Base-by-base conservation (phyloP, 2,888 invertebrate genomes). In the Lasioglossum zephyrum region DNA sequence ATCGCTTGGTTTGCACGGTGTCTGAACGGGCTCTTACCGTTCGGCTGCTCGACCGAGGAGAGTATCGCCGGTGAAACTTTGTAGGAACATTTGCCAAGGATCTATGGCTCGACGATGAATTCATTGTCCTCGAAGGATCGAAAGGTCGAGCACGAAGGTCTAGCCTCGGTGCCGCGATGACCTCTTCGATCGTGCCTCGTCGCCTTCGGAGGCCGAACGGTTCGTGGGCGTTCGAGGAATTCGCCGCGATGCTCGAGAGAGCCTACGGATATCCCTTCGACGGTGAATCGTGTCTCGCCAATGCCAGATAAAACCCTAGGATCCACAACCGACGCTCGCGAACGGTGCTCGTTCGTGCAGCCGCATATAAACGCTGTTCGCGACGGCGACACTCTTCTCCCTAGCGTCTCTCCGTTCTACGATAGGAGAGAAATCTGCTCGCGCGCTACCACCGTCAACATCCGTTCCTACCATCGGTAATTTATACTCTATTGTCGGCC, bases 401-500 rank as follows among this genome's bases (percentile, higher is more conserved):
- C 3, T n/a, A n/a, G 57, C 57, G 57, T 57, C n/a, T 57, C n/a
- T 57, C 57, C 1, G 57, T 57, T n/a, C n/a, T 57, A 57, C 57
- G 57, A 11, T n/a, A 57, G 57, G n/a, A 57, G 53, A 22, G 53
- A 84, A 47, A 73, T 88, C 84, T 80, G 82, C 88, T 79, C 85
- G 77, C 49, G 44, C 18, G 78, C 78, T 82, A 63, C 79, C 74
- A 66, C 41, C 76, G 39, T 84, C 84, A 44, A 84, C 87, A 74
- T 86, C 84, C 75, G 83, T 84, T 74, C 53, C 85, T 73, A 86
- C 85, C 93, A 91, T 90, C 89, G 87, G 90, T 92, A 93, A 93
- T 93, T 92, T 93, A 94, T 93, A 93, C 93, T 88, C 92, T 88
- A 93, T 93, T 92, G 92, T 93, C 87, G 86, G 81, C 88, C 87